A percentile compares a stretch with the other conserved stretches of the same genome.
phyloP scores from a whole-genome alignment of 2,888 invertebrate genomes.

The Apoderus coryli region DNA sequence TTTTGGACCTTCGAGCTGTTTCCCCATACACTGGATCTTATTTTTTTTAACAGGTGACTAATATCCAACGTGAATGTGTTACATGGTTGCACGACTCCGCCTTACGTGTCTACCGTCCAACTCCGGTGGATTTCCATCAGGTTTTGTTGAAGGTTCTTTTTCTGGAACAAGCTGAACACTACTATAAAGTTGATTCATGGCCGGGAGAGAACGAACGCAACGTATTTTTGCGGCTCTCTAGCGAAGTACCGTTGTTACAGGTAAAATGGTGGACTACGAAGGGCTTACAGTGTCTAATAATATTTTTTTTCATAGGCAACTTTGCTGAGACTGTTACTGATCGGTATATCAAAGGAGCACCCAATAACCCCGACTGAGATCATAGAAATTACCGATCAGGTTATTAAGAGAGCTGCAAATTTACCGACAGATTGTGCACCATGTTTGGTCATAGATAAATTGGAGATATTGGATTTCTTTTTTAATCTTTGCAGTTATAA shows the following conservation, averaged over 20 bases:
- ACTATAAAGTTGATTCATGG: slow-evolving; percentile 45
- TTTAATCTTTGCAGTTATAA: slow-evolving; percentile 84
- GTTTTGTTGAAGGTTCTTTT: slow-evolving; percentile 67
- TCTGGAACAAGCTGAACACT: slow-evolving; percentile 63
- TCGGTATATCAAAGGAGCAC: slow-evolving; percentile 61
- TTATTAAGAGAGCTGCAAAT: slow-evolving; percentile 71
- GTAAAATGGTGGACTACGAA: no score
- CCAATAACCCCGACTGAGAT: slow-evolving; percentile 70
- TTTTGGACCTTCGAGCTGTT: slow-evolving; percentile 15
- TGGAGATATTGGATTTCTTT: slow-evolving; percentile 76
- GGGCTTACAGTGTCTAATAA: no score
- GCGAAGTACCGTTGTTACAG: slow-evolving; percentile 80
- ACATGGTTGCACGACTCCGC: slow-evolving; percentile 80
- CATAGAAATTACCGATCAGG: slow-evolving; percentile 71
- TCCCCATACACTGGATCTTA: slow-evolving; percentile 28
- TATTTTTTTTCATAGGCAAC: no score
- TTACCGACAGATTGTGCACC: slow-evolving; percentile 57
- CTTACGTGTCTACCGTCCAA: slow-evolving; percentile 52
- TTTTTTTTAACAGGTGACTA: no score
- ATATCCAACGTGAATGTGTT: slow-evolving; percentile 74
- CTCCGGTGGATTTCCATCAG: slow-evolving; percentile 56
- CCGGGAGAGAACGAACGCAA: slow-evolving; percentile 72
- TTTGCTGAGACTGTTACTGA: slow-evolving; percentile 63
- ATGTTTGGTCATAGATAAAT: slow-evolving; percentile 60
- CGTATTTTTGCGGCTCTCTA: slow-evolving; percentile 60